These are phyloP conservation scores for Chlorodrepanis virens DNA, from an alignment of 2,113 vertebrate genomes.

Conservation along the genomic window DNA sequence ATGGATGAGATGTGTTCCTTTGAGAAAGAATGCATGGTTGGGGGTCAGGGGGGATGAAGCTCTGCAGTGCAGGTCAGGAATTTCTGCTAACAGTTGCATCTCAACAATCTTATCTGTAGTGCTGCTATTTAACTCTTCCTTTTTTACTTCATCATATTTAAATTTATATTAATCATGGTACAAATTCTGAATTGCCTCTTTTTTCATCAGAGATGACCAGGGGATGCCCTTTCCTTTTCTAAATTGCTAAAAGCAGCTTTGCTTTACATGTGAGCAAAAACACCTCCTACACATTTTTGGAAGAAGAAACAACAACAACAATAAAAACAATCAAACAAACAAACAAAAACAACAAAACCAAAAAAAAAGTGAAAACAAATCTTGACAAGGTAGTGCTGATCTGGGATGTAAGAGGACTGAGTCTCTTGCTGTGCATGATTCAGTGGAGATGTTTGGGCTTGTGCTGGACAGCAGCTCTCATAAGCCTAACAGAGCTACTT, in stretches of 20 bases:
- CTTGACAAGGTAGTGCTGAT: neutral
- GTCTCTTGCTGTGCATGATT: neutral
- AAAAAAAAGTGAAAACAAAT: fast-evolving
- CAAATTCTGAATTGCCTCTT: neutral
- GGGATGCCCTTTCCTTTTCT: neutral
- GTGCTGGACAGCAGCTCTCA: neutral
- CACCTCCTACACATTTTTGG: neutral
- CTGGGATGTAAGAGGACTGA: neutral
- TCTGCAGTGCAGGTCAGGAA: neutral
- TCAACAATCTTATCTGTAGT: neutral
- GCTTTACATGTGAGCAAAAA: neutral
- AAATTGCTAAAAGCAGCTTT: neutral
- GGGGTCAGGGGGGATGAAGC: neutral
- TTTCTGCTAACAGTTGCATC: neutral
- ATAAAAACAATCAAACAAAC: too few relatives aligned
- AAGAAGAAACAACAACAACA: neutral
- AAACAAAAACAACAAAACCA: too few relatives aligned
- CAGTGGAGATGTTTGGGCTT: neutral
- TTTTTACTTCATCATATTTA: neutral
- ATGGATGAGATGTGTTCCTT: neutral
- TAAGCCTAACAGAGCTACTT: neutral
- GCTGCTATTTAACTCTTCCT: neutral
- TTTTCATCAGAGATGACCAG: neutral
- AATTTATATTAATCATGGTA: neutral
- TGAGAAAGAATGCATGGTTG: neutral